Base-by-base conservation (phyloP, 1,140 invertebrate genomes). In the Eumeta japonica region DNA sequence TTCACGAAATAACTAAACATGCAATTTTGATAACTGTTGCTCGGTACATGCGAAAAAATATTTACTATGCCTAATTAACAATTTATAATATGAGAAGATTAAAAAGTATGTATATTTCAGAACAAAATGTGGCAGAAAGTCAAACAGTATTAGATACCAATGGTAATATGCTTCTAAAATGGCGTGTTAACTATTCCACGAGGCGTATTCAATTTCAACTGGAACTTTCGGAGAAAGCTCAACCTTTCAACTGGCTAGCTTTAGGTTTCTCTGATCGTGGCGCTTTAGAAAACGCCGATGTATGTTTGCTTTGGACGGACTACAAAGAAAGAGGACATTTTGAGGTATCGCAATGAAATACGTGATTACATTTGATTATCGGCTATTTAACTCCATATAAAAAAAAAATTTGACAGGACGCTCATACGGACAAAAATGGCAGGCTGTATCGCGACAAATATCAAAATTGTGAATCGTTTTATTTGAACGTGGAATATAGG, bases 211-310 rank as follows among this genome's bases (percentile, higher is more conserved):
- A 84, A 81, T 53, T 86, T 75, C 44, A 58, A 45, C n/a, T 74
- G n/a, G 34, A 50, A n/a, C 82, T 79, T 11, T 85, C 79, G 2
- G 86, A 79, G 48, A 88, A 88, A 3, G 82, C 82, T 41, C 83
- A 88, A 2, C 50, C 59, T 1, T 70, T 71, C 41, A 75, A 75
- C 13, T 94, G 90, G 90, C 84, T 95, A 45, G 88, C 89, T 2
- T 55, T 96, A 33, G 95, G 95, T 18, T 97, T 97, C 75, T 97
- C 94, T 0, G 84, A 94, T 58, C 85, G 91, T 46, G 95, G 94
- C 3, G 79, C 87, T 24, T 38, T 81, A 0, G 79, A 78, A 16
- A 81, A 84, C 27, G 88, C 91, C 1, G 94, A 97, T 77, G 84
- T 92, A 41, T 94, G 92, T 51, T 63, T 97, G 9, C 78, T 93